phyloP scores from a whole-genome alignment of 64 coral and sea anemone genomes.

The Orbicella faveolata region DNA sequence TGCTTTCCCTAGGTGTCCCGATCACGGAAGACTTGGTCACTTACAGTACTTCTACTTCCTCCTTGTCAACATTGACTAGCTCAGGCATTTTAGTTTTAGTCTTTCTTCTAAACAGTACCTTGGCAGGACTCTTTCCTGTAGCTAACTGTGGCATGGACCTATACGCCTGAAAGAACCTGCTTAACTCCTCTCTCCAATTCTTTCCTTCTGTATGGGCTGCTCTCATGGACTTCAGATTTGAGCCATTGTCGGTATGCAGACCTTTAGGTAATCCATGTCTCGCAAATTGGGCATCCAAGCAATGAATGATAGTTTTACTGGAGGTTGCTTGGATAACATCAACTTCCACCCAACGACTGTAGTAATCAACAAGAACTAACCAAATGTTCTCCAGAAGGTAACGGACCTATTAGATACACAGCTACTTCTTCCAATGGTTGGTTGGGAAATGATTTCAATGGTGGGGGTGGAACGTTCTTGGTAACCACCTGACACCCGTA shows the following conservation, averaged over 20 bases:
- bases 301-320: constrained; percentile 7
- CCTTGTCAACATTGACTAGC: background rate
- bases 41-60: background rate
- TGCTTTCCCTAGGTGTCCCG: background rate
- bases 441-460: background rate
- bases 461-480: background rate
- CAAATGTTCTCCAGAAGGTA: constrained; percentile 11
- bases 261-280: constrained; percentile 18
- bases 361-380: background rate
- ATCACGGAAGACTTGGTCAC: background rate
- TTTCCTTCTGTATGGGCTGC: constrained; percentile 3
- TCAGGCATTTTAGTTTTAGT: background rate
- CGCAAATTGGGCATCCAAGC: constrained; percentile 14
- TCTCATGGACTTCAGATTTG: constrained; percentile 20
- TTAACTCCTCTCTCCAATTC: constrained; percentile 2
- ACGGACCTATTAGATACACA: constrained; percentile 18
- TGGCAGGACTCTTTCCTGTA: constrained; percentile 4
- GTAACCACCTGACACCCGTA: constrained; percentile 28
- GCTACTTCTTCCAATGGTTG: constrained; percentile 13
- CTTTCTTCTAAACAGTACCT: background rate
- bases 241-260: constrained; percentile 23
- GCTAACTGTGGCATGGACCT: background rate
- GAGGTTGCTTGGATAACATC: background rate
- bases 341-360: background rate
- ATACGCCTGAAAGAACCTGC: constrained; percentile 15